These are phyloP conservation scores for Helicoverpa assulta DNA, from an alignment of 2,888 invertebrate species.

Conservation along the genomic window DNA sequence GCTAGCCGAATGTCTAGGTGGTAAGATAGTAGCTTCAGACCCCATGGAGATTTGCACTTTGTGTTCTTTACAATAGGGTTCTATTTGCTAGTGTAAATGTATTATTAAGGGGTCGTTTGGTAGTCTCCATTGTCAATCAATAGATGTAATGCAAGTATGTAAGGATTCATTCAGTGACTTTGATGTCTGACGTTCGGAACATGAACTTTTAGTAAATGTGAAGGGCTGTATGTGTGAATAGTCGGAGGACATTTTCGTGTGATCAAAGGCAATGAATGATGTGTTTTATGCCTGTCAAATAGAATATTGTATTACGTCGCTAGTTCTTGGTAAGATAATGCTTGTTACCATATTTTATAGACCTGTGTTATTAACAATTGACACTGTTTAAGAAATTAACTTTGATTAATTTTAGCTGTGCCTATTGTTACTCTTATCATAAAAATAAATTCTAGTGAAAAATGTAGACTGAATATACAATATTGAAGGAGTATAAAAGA, in stretches of 20 bases:
- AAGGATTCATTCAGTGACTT: constrained; percentile 69
- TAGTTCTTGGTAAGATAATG: background rate
- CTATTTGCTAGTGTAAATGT: constrained; percentile 7
- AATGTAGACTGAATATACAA: no score
- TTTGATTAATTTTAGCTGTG: no score
- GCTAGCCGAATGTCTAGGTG: constrained; percentile 72
- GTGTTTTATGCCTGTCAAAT: constrained; percentile 1
- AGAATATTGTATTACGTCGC: background rate
- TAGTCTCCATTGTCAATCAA: constrained; percentile 64
- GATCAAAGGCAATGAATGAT: constrained; percentile 16
- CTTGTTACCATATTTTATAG: background rate
- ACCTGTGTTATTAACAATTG: background rate
- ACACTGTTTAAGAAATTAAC: background rate
- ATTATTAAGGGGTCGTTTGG: constrained; percentile 60
- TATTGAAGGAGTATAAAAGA: no score
- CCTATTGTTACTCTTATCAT: no score
- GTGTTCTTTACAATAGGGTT: background rate
- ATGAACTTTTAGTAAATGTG: constrained; percentile 33
- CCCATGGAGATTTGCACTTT: constrained; percentile 30
- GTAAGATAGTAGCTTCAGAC: constrained; percentile 58
- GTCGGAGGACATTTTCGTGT: constrained; percentile 6
- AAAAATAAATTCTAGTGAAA: no score
- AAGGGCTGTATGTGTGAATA: constrained; percentile 35
- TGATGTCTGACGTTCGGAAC: constrained; percentile 58
- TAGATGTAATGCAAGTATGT: constrained; percentile 60